Evolutionary conservation across 2,113 vertebrate species (phyloP).

Genomic region (Cynoglossus semilaevis): DNA sequence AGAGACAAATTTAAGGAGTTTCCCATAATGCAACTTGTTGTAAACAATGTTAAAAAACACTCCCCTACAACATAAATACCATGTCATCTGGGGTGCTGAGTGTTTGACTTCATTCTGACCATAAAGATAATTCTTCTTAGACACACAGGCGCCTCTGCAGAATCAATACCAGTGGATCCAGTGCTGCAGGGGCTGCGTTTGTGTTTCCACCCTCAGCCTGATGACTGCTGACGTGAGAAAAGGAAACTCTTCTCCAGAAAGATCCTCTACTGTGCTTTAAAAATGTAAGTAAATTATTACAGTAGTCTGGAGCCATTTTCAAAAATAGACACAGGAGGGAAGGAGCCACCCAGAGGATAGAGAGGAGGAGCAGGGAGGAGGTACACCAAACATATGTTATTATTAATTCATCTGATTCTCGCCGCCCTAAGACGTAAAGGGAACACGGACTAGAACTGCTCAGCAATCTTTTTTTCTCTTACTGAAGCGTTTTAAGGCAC

Average conservation of each 20-base stretch:
- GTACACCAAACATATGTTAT: conserved; percentile 49
- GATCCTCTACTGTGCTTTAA: conserved; percentile 40
- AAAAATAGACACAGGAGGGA: conserved; percentile 56
- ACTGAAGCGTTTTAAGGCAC: conserved; percentile 39
- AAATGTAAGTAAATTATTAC: conserved; percentile 64
- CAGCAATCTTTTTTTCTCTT: conserved; percentile 8
- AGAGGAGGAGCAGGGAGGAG: conserved; percentile 13
- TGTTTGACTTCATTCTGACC: conserved; percentile 1
- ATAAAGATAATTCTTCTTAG: background rate
- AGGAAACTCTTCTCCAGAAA: conserved; percentile 24
- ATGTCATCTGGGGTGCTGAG: background rate
- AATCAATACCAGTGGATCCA: conserved; percentile 7
- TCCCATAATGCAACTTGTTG: no score
- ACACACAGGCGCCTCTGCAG: background rate
- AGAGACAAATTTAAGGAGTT: no score
- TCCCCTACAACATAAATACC: background rate
- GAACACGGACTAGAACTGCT: conserved; percentile 41
- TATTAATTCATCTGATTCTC: conserved; percentile 60
- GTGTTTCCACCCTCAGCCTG: background rate
- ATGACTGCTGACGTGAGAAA: background rate
- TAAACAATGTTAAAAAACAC: no score
- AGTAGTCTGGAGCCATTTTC: conserved; percentile 36
- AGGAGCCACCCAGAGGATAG: conserved; percentile 31
- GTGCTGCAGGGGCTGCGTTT: conserved; percentile 11
- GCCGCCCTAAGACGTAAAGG: conserved; percentile 52